Conservation (phyloP, 2,113 vertebrate species). For the Quiscalus mexicanus region DNA sequence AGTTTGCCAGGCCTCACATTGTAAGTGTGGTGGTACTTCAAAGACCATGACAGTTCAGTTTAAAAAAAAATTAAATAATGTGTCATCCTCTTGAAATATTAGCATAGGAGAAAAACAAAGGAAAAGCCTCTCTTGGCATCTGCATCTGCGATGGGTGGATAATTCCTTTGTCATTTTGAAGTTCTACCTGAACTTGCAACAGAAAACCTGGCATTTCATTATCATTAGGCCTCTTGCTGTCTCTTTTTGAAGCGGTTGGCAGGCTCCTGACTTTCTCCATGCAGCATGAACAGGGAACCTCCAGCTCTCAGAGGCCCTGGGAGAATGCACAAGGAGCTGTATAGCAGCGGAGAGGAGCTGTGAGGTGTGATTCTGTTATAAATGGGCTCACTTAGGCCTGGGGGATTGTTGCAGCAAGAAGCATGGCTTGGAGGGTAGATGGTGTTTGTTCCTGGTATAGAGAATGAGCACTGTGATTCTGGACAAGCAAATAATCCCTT, state of each 20-base stretch:
- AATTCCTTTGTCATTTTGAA: slow-evolving; percentile 1
- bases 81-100: background rate
- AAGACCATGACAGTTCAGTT: background rate
- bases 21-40: slow-evolving; percentile 7
- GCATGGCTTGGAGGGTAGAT: background rate
- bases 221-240: background rate
- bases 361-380: background rate
- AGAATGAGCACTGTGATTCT: background rate
- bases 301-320: background rate
- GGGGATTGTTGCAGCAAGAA: background rate
- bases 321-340: background rate
- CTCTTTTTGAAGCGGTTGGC: background rate
- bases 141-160: background rate
- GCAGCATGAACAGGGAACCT: background rate
- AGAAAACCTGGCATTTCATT: background rate
- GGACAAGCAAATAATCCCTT: background rate
- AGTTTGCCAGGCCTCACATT: background rate
- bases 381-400: background rate
- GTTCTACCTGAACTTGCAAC: background rate
- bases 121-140: background rate
- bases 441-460: background rate
- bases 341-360: background rate
- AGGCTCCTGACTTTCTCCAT: background rate
- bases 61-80: background rate
- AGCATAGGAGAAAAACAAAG: background rate